Percentiles rank a stretch among this genome's conserved stretches.
Evolutionary conservation across 2,797 vertebrate species (phyloP).

Genomic region (Cossypha niveicapilla): DNA sequence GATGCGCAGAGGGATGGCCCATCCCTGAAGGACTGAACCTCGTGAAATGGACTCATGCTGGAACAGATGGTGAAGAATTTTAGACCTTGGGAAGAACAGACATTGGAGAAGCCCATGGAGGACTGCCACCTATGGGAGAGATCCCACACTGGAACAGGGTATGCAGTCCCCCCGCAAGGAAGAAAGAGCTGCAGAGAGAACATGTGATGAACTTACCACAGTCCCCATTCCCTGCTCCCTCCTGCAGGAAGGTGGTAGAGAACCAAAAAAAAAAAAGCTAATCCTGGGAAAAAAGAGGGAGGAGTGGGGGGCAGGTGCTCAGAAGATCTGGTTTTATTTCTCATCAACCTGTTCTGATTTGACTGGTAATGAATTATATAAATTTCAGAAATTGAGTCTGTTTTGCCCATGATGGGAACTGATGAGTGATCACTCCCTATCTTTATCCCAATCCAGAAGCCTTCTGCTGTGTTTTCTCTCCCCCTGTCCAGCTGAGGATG

Average conservation of each 20-base stretch:
- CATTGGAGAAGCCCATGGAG: neutral
- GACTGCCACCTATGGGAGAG: neutral
- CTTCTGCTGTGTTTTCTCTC: neutral
- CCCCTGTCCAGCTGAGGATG: neutral
- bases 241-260: neutral
- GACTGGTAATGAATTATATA: neutral
- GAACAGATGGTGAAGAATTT: neutral
- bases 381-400: neutral
- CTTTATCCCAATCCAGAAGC: neutral
- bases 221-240: neutral
- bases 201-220: neutral
- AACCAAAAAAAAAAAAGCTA: neutral
- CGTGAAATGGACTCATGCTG: fast-evolving
- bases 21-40: fast-evolving
- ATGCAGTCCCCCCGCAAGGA: neutral
- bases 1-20: fast-evolving
- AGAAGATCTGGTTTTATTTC: neutral
- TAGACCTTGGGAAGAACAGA: neutral
- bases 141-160: no score
- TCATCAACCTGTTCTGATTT: neutral
- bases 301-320: neutral
- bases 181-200: neutral
- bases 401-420: neutral
- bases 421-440: neutral
- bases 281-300: neutral